These are phyloP conservation scores for Gasteruption jaculator DNA, from an alignment of 2,888 invertebrate species.

Conservation along the genomic window DNA sequence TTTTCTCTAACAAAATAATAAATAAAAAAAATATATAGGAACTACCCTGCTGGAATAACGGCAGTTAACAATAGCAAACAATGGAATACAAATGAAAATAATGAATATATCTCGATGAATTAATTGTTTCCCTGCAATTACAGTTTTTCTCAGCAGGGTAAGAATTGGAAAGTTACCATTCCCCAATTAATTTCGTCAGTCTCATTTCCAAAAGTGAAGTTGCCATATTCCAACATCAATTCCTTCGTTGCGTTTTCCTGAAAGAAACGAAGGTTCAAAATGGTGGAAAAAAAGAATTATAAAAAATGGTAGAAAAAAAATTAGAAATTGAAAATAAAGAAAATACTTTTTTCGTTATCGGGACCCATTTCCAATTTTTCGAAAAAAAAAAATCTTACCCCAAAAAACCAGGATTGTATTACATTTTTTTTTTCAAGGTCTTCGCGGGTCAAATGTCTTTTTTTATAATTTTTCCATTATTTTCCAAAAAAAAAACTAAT, in stretches of 20 bases:
- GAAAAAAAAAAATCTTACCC: background rate
- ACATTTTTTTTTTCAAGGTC: slow-evolving; percentile 5
- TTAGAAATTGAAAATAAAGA: slow-evolving; percentile 2
- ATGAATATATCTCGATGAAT: no score
- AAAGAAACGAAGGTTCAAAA: slow-evolving; percentile 21
- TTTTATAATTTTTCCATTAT: no score
- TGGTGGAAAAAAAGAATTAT: background rate
- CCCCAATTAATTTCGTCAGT: slow-evolving; percentile 40
- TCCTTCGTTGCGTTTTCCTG: slow-evolving; percentile 38
- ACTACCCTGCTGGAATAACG: no score
- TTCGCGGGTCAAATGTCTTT: background rate
- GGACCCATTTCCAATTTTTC: background rate
- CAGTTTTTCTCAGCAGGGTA: no score
- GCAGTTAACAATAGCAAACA: no score
- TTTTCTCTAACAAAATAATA: no score
- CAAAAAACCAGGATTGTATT: background rate
- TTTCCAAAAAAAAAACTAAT: no score
- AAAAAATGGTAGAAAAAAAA: slow-evolving; percentile 2
- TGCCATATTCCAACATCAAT: slow-evolving; percentile 24
- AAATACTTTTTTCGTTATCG: slow-evolving; percentile 2
- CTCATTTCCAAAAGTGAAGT: slow-evolving; percentile 26
- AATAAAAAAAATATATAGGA: no score
- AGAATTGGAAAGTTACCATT: no score
- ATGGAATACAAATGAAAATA: no score
- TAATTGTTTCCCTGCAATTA: no score